Evolutionary conservation across 2,113 vertebrate genomes (phyloP).

Genomic region (Psilopogon haemacephalus): DNA sequence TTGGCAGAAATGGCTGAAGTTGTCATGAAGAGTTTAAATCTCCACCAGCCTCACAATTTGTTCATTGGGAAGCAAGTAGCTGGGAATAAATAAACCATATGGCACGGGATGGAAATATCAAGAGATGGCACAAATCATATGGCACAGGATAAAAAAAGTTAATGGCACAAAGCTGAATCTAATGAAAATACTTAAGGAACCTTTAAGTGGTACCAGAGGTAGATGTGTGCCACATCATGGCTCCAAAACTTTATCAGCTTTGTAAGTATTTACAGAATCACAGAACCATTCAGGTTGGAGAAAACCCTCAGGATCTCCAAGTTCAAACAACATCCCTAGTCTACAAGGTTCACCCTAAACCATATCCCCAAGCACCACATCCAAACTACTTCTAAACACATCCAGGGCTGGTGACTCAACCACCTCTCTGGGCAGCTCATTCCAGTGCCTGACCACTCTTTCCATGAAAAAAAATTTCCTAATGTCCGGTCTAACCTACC

Average conservation of each 20-base stretch:
- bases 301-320: too few relatives aligned
- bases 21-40: slow-evolving; percentile 25
- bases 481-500: too few relatives aligned
- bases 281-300: too few relatives aligned
- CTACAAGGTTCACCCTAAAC: too few relatives aligned
- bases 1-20: slow-evolving; percentile 2
- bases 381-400: too few relatives aligned
- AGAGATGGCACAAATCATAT: background rate
- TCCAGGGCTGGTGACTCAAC: too few relatives aligned
- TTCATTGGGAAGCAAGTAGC: background rate
- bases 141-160: background rate
- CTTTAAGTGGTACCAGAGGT: slow-evolving; percentile 8
- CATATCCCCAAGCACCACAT: too few relatives aligned
- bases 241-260: background rate
- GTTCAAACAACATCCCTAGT: too few relatives aligned
- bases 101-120: background rate
- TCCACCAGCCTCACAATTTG: background rate
- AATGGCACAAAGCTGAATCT: background rate
- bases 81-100: slow-evolving; percentile 14
- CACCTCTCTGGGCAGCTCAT: too few relatives aligned
- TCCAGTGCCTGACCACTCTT: too few relatives aligned
- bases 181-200: background rate
- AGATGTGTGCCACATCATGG: background rate
- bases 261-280: background rate
- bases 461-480: too few relatives aligned